Conservation (phyloP, 2,113 vertebrate species). For the Herpetotheres cachinnans region DNA sequence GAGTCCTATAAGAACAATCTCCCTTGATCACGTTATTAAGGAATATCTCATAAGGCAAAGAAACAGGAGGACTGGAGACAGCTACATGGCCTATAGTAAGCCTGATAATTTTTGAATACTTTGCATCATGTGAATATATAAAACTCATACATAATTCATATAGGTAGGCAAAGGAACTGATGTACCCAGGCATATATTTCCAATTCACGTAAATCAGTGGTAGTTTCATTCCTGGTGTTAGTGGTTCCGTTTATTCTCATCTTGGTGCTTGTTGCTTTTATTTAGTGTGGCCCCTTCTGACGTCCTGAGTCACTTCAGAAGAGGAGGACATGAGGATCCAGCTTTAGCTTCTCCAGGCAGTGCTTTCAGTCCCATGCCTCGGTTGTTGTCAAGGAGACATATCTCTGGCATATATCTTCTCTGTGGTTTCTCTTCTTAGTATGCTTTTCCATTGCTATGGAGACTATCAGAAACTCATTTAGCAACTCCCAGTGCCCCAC, state of each 20-base stretch:
- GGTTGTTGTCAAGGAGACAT: conserved; percentile 62
- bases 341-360: conserved; percentile 16
- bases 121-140: neutral
- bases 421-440: conserved; percentile 35
- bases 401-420: conserved; percentile 48
- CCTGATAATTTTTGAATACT: neutral
- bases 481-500: conserved; percentile 18
- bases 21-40: neutral
- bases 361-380: neutral
- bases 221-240: neutral
- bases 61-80: neutral
- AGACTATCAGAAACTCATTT: conserved; percentile 60
- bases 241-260: neutral
- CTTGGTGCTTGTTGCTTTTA: neutral
- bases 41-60: neutral
- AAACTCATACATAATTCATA: neutral
- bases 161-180: neutral
- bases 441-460: conserved; percentile 61
- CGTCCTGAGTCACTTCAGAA: neutral
- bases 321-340: neutral
- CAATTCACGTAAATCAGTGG: neutral
- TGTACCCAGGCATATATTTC: neutral
- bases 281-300: neutral
- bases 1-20: neutral
- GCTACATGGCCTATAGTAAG: neutral